phyloP scores from a whole-genome alignment of 2,888 invertebrate species.

The Eristalis arbustorum region DNA sequence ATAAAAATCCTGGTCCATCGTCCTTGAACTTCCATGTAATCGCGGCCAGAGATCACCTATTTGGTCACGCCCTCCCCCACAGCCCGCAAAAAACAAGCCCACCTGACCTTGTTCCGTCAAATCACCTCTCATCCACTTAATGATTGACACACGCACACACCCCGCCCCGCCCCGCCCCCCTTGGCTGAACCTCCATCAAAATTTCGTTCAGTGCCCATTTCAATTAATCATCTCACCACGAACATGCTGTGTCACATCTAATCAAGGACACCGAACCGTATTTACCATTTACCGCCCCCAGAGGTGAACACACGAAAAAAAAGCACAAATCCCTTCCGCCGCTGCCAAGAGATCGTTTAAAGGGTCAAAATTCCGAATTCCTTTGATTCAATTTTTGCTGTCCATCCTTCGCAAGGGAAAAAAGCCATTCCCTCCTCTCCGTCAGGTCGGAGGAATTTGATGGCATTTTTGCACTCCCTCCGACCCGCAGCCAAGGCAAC shows the following conservation, averaged over 20 bases:
- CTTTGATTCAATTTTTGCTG: constrained; percentile 16
- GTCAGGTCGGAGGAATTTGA: constrained; percentile 16
- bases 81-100: no score
- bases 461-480: constrained; percentile 6
- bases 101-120: not conserved
- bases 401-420: not conserved
- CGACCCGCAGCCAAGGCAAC: not conserved
- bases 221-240: not conserved
- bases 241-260: constrained; percentile 12
- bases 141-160: not conserved
- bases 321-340: constrained; percentile 36
- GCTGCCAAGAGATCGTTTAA: constrained; percentile 26
- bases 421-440: not conserved
- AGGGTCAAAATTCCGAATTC: constrained; percentile 27
- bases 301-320: constrained; percentile 1
- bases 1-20: no score
- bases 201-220: not conserved
- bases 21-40: no score
- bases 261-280: constrained; percentile 4
- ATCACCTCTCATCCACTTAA: not conserved
- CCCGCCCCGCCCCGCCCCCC: not conserved
- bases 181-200: not conserved
- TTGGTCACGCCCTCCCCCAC: no score
- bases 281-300: not conserved
- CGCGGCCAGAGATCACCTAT: no score